These are phyloP conservation scores for Limnephilus marmoratus DNA, from an alignment of 2,888 invertebrate species.

Conservation along the genomic window DNA sequence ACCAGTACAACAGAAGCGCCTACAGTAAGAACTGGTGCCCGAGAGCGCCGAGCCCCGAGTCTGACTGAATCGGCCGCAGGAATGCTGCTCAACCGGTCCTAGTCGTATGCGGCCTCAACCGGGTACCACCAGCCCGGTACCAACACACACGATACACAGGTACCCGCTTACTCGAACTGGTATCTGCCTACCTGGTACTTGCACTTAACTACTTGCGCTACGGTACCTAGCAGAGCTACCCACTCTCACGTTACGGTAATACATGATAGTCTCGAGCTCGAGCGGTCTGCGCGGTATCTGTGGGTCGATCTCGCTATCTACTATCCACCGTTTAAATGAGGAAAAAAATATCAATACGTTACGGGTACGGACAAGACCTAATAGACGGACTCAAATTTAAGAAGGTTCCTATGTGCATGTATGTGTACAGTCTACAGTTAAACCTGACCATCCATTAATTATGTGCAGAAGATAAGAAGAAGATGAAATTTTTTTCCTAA, in stretches of 20 bases:
- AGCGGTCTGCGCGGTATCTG: not conserved
- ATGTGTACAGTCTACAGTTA: too few relatives aligned
- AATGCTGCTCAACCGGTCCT: not conserved
- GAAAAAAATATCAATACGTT: not conserved
- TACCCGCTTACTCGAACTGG: not conserved
- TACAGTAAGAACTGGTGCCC: not conserved
- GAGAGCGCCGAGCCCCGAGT: not conserved
- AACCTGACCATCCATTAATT: too few relatives aligned
- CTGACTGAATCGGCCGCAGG: not conserved
- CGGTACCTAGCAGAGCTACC: not conserved
- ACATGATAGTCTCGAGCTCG: not conserved
- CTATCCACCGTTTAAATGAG: not conserved
- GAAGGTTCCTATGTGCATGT: not conserved
- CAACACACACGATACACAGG: not conserved
- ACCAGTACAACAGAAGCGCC: not conserved
- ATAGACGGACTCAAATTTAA: not conserved
- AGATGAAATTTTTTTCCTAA: too few relatives aligned
- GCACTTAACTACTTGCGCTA: not conserved
- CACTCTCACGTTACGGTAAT: not conserved
- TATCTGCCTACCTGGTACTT: not conserved
- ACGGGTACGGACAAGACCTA: not conserved
- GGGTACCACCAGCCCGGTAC: not conserved
- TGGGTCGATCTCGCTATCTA: not conserved
- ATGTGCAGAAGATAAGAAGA: too few relatives aligned
- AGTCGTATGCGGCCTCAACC: not conserved